Conservation (phyloP, 2,113 vertebrate genomes). For the Plecturocebus donacophilus region DNA sequence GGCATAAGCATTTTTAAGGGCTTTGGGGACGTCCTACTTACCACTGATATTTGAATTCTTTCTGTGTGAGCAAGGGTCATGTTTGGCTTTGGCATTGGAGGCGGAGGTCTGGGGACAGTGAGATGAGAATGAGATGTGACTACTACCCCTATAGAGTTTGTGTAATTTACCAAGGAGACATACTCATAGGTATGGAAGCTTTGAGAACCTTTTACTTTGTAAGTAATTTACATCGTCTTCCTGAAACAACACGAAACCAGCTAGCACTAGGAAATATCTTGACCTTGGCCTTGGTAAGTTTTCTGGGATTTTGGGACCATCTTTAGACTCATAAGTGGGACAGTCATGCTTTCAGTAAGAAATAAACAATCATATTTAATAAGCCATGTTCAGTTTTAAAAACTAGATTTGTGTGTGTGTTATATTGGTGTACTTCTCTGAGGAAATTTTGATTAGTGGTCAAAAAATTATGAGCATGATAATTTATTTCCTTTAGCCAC, state of each 20-base stretch:
- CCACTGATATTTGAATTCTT: neutral
- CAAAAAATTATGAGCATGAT: neutral
- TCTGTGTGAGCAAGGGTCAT: neutral
- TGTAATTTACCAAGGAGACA: neutral
- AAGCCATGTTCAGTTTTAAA: neutral
- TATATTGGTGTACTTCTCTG: neutral
- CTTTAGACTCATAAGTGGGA: neutral
- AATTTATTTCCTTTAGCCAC: constrained; percentile 37
- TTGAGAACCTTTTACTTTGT: neutral
- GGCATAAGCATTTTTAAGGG: neutral
- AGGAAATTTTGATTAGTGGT: constrained; percentile 32
- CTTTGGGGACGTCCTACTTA: neutral
- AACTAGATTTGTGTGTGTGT: neutral
- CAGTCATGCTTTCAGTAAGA: neutral
- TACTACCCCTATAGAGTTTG: neutral
- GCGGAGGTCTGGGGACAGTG: neutral
- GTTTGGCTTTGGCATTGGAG: neutral
- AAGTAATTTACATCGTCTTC: constrained; percentile 4
- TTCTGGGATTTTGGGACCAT: neutral
- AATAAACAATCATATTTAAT: neutral
- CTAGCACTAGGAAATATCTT: neutral
- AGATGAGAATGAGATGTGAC: neutral
- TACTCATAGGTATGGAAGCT: neutral
- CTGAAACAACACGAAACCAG: constrained; percentile 12
- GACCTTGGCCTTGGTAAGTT: neutral